phyloP scores from a whole-genome alignment of 2,113 vertebrate species.

The Nyctereutes procyonoides region DNA sequence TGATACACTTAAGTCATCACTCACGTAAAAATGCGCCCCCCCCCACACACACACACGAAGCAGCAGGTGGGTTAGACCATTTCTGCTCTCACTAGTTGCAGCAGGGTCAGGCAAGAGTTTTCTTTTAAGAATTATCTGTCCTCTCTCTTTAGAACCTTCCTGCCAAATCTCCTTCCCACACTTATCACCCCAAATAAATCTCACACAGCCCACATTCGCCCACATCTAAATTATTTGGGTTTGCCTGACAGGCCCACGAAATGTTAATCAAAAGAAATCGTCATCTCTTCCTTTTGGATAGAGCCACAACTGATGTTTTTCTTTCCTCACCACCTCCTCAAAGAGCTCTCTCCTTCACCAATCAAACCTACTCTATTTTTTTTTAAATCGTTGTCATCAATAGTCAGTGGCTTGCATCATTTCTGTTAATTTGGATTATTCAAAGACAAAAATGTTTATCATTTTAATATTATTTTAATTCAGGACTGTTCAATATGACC shows the following conservation, averaged over 20 bases:
- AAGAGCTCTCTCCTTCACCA: neutral
- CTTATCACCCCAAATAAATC: slow-evolving; percentile 85
- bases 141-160: slow-evolving; percentile 82
- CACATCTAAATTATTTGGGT: slow-evolving; percentile 85
- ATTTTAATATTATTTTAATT: slow-evolving; percentile 24
- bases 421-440: neutral
- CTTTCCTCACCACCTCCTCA: neutral
- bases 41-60: neutral
- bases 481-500: neutral
- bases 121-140: slow-evolving; percentile 75
- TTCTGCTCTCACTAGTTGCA: slow-evolving; percentile 73
- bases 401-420: neutral
- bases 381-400: neutral
- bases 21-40: neutral
- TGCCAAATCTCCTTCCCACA: slow-evolving; percentile 69
- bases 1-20: neutral
- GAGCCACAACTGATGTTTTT: slow-evolving; percentile 56
- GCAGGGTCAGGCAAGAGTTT: slow-evolving; percentile 75
- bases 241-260: slow-evolving; percentile 82
- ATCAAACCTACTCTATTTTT: neutral
- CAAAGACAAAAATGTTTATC: neutral
- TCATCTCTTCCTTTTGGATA: slow-evolving; percentile 75
- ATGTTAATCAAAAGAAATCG: slow-evolving; percentile 85
- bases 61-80: slow-evolving; percentile 27
- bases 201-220: slow-evolving; percentile 63